phyloP scores from a whole-genome alignment of 2,888 invertebrate genomes.

The Bombylius discolor region DNA sequence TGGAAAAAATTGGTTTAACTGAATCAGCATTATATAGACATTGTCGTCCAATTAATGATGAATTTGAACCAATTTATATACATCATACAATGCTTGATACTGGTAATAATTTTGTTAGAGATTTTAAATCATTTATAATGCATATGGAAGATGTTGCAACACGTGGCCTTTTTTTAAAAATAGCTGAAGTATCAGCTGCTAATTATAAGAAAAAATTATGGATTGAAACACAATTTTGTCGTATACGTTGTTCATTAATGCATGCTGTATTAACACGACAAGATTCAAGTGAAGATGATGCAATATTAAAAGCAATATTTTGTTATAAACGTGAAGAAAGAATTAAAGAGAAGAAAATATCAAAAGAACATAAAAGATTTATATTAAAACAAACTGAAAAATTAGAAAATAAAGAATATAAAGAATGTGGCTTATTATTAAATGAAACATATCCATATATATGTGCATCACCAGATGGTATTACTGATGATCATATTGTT shows the following conservation, averaged over 20 bases:
- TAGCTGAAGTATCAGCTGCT: constrained; percentile 25
- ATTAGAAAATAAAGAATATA: constrained; percentile 31
- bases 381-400: constrained; percentile 35
- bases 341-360: constrained; percentile 26
- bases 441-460: constrained; percentile 31
- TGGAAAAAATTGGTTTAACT: constrained; percentile 25
- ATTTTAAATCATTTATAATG: constrained; percentile 24
- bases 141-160: constrained; percentile 31
- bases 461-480: constrained; percentile 32
- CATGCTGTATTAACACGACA: constrained; percentile 28
- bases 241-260: constrained; percentile 32
- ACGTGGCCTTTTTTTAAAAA: constrained; percentile 26
- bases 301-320: constrained; percentile 28
- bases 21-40: constrained; percentile 30
- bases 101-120: constrained; percentile 26
- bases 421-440: constrained; percentile 29
- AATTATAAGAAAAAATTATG: constrained; percentile 30
- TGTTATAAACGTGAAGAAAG: constrained; percentile 30
- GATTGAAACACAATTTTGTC: constrained; percentile 32
- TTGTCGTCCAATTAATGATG: constrained; percentile 25
- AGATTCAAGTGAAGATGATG: constrained; percentile 26
- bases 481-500: constrained; percentile 34
- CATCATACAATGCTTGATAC: constrained; percentile 30
- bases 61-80: constrained; percentile 30
- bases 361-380: constrained; percentile 33